phyloP scores from a whole-genome alignment of 2,113 vertebrate genomes.

The Oreochromis niloticus region DNA sequence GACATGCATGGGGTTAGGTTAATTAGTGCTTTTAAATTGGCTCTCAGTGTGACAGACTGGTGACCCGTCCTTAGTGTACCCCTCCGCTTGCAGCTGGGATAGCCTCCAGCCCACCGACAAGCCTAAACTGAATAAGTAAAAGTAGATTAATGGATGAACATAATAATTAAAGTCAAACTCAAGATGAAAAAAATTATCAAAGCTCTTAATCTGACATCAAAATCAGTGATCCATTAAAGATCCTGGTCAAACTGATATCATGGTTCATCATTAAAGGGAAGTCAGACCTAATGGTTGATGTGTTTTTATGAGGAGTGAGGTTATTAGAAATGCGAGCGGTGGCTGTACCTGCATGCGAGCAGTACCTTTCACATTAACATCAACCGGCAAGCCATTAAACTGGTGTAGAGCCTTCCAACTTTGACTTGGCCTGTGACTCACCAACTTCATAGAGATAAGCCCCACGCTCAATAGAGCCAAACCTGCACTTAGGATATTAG shows the following conservation, averaged over 20 bases:
- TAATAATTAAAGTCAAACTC: neutral
- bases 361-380: constrained; percentile 35
- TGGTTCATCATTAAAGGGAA: neutral
- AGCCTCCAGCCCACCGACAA: neutral
- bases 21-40: neutral
- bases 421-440: constrained; percentile 26
- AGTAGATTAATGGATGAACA: neutral
- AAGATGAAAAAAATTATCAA: neutral
- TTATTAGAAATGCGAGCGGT: neutral
- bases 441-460: constrained; percentile 48
- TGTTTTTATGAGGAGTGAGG: neutral
- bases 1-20: neutral
- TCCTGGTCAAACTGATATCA: neutral
- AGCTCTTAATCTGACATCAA: neutral
- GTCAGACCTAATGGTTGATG: neutral
- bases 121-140: neutral
- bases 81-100: neutral
- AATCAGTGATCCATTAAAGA: neutral
- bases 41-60: neutral
- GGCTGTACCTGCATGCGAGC: constrained; percentile 14
- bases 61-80: neutral
- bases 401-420: constrained; percentile 25
- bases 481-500: constrained; percentile 55
- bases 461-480: constrained; percentile 9
- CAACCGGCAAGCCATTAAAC: constrained; percentile 45